Base-by-base conservation (phyloP, 2,113 vertebrate species). In the Bothrops jararaca region DNA sequence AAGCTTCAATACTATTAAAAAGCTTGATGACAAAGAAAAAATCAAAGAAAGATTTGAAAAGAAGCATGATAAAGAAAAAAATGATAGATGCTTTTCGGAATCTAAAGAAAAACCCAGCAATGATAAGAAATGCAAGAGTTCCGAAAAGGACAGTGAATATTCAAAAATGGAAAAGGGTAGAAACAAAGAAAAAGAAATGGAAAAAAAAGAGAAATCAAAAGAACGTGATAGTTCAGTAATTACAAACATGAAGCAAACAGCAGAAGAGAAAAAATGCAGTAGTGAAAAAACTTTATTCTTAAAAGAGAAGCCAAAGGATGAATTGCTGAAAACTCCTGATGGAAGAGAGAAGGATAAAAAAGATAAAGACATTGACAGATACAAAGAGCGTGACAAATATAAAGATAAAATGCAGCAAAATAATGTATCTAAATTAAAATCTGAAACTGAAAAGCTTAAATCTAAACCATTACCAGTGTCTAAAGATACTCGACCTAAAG, bases 271-370 rank as follows among this genome's bases (percentile, higher is more conserved):
- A 95, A 99, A 97, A 94, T 96, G 97, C 95, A 58, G 92, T 89
- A 96, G 96, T 23, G 99, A 99, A 52, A 98, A 98, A 97, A 94
- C 96, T 11, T 89, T 97, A 0, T 98, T 97, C 24, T 60, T 96
- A 60, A 99, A 97, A 96, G 98, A 98, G 92, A 98, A 99, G 97
- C 89, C 97, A n/a, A 99, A 98, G 96, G 99, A 99, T 91, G 99
- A 99, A 24, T 96, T 97, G 15, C 95, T 97, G 92, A 99, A 98
- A 97, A 98, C 97, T 74, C 97, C 98, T 29, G 99, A 98, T 91
- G 97, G 97, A 69, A 98, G 97, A 96, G 98, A 99, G 94, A 99
- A 98, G 95, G 99, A 99, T 95, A 98, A 98, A 93, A 98, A 98
- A 95, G 98, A 99, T 94, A 98, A 98, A 96, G 98, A 99, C 93